These are phyloP conservation scores for Diploptera punctata DNA, from an alignment of 2,888 invertebrate genomes.

Conservation along the genomic window DNA sequence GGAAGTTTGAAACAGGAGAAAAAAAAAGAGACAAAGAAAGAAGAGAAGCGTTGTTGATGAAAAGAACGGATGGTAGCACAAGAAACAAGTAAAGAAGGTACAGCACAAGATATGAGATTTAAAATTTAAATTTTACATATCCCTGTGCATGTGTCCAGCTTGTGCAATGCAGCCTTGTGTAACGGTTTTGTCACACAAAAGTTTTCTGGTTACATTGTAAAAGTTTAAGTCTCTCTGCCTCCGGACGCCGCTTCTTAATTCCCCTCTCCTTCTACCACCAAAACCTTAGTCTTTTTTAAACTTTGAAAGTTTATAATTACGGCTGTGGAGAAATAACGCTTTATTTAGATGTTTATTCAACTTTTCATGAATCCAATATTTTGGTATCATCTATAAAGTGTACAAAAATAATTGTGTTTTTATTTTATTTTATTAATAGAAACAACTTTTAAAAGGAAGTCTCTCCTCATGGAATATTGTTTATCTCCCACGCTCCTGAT, in stretches of 20 bases:
- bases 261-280: background rate
- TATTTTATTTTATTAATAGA: no score
- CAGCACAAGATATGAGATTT: constrained; percentile 33
- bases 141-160: constrained; percentile 17
- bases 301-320: background rate
- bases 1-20: no score
- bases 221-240: background rate
- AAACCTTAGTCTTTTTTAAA: no score
- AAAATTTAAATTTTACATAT: constrained; percentile 35
- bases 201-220: background rate
- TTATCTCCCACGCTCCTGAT: no score
- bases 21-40: background rate
- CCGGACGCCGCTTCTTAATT: background rate
- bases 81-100: background rate
- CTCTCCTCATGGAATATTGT: no score
- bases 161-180: background rate
- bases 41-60: background rate
- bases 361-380: no score
- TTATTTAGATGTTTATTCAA: no score
- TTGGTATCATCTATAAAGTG: no score
- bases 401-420: no score
- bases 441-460: no score
- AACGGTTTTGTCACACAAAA: background rate
- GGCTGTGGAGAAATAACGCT: background rate
- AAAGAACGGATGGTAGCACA: background rate